Conservation (phyloP, 2,797 vertebrate species). For the Nasua narica region DNA sequence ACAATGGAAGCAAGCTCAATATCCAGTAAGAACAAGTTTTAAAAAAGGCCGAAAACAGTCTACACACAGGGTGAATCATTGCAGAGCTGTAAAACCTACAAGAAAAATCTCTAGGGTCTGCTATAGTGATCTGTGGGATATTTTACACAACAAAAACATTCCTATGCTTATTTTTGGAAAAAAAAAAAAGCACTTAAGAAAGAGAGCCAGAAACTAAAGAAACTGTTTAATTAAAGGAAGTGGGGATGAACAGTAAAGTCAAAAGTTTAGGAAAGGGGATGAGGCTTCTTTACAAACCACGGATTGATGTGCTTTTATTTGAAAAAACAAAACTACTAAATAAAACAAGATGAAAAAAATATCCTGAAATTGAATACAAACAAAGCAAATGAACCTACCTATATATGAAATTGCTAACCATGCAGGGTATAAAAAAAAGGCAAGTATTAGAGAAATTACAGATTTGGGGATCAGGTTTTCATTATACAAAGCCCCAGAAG, state of each 20-base stretch:
- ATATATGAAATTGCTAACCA: neutral
- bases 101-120: neutral
- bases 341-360: neutral
- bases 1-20: neutral
- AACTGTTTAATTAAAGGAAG: neutral
- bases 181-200: neutral
- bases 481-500: neutral
- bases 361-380: neutral
- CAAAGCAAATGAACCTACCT: neutral
- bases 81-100: neutral
- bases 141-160: neutral
- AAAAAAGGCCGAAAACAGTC: neutral
- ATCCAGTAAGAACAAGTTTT: neutral
- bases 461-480: neutral
- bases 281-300: neutral
- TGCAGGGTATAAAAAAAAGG: neutral
- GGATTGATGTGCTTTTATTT: neutral
- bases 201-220: neutral
- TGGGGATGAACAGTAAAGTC: neutral
- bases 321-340: neutral
- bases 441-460: neutral
- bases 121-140: neutral
- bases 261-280: neutral
- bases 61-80: neutral
- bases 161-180: neutral